Base-by-base conservation (phyloP, 1,140 invertebrate genomes). In the Medauroidea extradentata region DNA sequence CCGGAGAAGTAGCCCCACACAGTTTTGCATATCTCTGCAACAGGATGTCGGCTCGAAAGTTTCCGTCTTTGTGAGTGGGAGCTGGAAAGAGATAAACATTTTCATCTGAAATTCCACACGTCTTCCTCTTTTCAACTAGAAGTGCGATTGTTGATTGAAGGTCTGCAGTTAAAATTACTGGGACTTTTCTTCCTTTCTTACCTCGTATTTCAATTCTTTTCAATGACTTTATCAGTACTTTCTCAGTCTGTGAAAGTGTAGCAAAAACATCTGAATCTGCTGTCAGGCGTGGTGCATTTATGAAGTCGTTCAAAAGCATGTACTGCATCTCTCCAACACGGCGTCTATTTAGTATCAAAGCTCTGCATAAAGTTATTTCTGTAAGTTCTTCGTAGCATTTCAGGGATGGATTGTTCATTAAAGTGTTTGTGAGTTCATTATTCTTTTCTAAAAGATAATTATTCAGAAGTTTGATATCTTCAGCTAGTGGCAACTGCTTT, bases 181-280 rank as follows among this genome's bases (percentile, higher is more conserved):
- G 41, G 7, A 61, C 55, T 41, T 44, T 50, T 5, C 59, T 8
- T 1, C 59, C 59, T 60, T 25, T 59, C 23, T 61, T 61, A 29
- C 59, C 59, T 27, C 55, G 23, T 25, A 42, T 61, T 50, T 59
- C 59, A 49, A 61, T 43, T 59, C 55, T 29, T 24, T n/a, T 48
- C 13, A 25, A 23, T 19, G 56, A 27, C 14, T 61, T 43, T 16
- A 57, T 55, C 16, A 59, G 29, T 14, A 19, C 25, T n/a, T 16
- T 50, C 43, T 60, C 59, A 48, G 53, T n/a, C 27, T 48, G 23
- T 25, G 56, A 9, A 3, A 61, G 23, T 24, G 42, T 48, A 24
- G 43, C 27, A 16, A n/a, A 41, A 11, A 53, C 34, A 19, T 43
- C 44, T 21, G 41, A 18, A 24, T 27, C 44, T 29, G 39, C 23